Evolutionary conservation across 1,140 invertebrate species (phyloP).

Genomic region (Tetranychus cinnabarinus): DNA sequence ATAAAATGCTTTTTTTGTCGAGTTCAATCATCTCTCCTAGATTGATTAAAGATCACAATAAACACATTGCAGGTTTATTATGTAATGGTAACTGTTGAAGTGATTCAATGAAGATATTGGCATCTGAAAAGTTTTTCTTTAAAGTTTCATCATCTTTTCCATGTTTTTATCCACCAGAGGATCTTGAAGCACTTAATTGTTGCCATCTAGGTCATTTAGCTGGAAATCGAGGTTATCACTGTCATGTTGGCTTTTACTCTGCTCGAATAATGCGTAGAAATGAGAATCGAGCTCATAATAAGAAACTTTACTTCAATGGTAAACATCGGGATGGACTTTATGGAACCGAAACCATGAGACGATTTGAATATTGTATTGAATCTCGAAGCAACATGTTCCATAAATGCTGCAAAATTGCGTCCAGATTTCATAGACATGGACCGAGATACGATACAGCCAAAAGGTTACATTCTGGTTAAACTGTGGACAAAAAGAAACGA

Average conservation of each 20-base stretch:
- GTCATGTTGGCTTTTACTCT: constrained; percentile 15
- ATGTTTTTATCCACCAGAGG: neutral
- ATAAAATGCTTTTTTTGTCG: no score
- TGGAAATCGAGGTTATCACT: constrained; percentile 19
- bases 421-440: neutral
- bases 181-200: constrained; percentile 4
- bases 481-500: no score
- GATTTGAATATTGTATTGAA: constrained; percentile 15
- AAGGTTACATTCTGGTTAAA: no score
- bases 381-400: constrained; percentile 13
- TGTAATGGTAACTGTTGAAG: no score
- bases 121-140: no score
- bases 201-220: constrained; percentile 17
- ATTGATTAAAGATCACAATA: no score
- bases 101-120: no score
- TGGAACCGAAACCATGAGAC: constrained; percentile 13
- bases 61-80: no score
- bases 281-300: constrained; percentile 16
- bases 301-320: constrained; percentile 13
- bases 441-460: no score
- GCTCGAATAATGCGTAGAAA: constrained; percentile 13
- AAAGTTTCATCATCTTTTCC: no score
- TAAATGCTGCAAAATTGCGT: constrained; percentile 16
- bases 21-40: no score
- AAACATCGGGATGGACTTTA: constrained; percentile 7